A percentile compares a stretch with the other conserved stretches of the same genome.
Evolutionary conservation across 1,140 invertebrate species (phyloP).

Genomic region (Dysdera silvatica): DNA sequence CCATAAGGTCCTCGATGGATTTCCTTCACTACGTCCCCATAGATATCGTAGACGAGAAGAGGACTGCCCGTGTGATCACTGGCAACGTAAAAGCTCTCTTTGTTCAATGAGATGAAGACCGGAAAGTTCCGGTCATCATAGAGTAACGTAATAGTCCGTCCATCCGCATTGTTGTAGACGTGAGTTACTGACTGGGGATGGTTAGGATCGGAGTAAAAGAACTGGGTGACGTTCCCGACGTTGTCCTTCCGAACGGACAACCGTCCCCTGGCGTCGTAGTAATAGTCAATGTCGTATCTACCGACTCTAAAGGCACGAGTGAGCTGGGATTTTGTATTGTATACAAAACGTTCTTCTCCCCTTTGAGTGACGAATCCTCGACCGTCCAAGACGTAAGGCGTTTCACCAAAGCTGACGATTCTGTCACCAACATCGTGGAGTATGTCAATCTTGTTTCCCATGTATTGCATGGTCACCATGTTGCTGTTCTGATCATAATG

Average conservation of each 20-base stretch:
- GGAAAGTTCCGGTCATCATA: conserved; percentile 78
- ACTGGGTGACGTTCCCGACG: conserved; percentile 86
- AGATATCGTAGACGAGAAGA: conserved; percentile 77
- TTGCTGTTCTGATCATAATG: conserved; percentile 94
- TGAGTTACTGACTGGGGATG: conserved; percentile 72
- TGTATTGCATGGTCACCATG: conserved; percentile 76
- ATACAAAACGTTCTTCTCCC: conserved; percentile 77
- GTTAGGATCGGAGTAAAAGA: conserved; percentile 83
- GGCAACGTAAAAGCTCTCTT: conserved; percentile 67
- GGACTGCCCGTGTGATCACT: conserved; percentile 89
- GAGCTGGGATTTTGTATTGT: conserved; percentile 84
- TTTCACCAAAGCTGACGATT: conserved; percentile 52
- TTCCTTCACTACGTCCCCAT: conserved; percentile 84
- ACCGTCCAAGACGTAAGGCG: conserved; percentile 75
- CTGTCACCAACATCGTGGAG: conserved; percentile 86
- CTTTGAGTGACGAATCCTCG: conserved; percentile 82
- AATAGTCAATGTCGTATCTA: conserved; percentile 86
- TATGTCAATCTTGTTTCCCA: conserved; percentile 75
- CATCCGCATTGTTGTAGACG: conserved; percentile 76
- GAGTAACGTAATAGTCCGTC: conserved; percentile 69
- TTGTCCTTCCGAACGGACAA: conserved; percentile 79
- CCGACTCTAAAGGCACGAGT: conserved; percentile 77
- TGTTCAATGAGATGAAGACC: conserved; percentile 52
- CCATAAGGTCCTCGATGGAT: conserved; percentile 85
- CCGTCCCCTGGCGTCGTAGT: conserved; percentile 79